Evolutionary conservation across 2,113 vertebrate genomes (phyloP).

Genomic region (Anolis carolinensis): DNA sequence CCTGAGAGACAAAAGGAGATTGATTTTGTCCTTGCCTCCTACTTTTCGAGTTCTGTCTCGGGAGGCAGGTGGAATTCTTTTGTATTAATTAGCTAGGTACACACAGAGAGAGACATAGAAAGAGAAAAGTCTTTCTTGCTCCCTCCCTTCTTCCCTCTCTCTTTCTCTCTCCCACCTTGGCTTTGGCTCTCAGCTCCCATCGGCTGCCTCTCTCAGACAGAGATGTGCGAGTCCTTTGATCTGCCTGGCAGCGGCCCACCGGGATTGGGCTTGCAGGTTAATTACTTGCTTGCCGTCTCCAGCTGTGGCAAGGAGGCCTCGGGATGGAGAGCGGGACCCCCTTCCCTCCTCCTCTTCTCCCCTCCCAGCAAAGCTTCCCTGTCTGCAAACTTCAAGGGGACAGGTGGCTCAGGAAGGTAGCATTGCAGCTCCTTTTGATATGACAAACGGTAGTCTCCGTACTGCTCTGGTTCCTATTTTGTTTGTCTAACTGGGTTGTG

Average conservation of each 20-base stretch:
- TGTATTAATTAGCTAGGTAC: slow-evolving; percentile 71
- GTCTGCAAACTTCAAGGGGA: slow-evolving; percentile 72
- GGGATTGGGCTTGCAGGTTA: slow-evolving; percentile 75
- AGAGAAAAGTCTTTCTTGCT: slow-evolving; percentile 12
- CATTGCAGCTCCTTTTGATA: slow-evolving; percentile 75
- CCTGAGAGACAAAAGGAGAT: slow-evolving; percentile 13
- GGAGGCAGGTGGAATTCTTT: slow-evolving; percentile 49
- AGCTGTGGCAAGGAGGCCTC: slow-evolving; percentile 65
- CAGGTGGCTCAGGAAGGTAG: slow-evolving; percentile 68
- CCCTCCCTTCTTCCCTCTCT: slow-evolving; percentile 35
- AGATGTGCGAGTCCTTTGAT: slow-evolving; percentile 76
- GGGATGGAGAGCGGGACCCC: slow-evolving; percentile 59
- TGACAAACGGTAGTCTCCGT: slow-evolving; percentile 73
- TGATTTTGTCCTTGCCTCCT: slow-evolving; percentile 50
- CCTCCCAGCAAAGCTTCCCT: slow-evolving; percentile 36
- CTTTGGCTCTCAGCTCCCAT: slow-evolving; percentile 63
- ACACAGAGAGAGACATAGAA: background rate
- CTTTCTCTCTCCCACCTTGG: slow-evolving; percentile 54
- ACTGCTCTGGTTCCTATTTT: slow-evolving; percentile 74
- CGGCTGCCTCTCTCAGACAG: slow-evolving; percentile 69
- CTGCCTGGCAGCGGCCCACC: slow-evolving; percentile 71
- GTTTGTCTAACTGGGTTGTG: slow-evolving; percentile 73
- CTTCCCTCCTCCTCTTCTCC: slow-evolving; percentile 35
- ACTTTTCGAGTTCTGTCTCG: slow-evolving; percentile 62
- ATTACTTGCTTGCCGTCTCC: slow-evolving; percentile 68